Evolutionary conservation across 2,888 invertebrate species (phyloP).

Genomic region (Chymomyza caudatula): DNA sequence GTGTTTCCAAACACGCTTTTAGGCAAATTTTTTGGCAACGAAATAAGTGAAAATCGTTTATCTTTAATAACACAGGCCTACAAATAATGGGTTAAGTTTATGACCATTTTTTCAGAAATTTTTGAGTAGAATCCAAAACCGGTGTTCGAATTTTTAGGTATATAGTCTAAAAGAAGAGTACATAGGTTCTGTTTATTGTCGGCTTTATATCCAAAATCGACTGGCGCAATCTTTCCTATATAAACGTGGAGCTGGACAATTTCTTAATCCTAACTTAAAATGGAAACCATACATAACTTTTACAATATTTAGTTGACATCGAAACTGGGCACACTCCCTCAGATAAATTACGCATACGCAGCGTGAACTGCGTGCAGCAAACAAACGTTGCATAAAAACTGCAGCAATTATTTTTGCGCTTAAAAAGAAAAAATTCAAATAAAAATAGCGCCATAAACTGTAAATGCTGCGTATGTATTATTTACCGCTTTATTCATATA

Average conservation of each 20-base stretch:
- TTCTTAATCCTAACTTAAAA: too few relatives aligned
- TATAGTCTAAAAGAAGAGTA: too few relatives aligned
- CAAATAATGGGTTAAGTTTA: too few relatives aligned
- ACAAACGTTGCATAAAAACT: constrained; percentile 23
- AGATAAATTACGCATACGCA: constrained; percentile 24
- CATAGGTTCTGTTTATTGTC: too few relatives aligned
- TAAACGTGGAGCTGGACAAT: too few relatives aligned
- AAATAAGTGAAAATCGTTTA: neutral
- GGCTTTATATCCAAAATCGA: too few relatives aligned
- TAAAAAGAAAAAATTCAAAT: neutral
- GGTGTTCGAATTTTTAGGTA: too few relatives aligned
- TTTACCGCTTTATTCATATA: neutral
- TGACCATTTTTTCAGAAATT: too few relatives aligned
- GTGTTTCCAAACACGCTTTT: neutral
- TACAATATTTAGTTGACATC: neutral
- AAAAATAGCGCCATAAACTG: neutral
- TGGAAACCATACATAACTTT: neutral
- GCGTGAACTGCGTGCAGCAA: neutral
- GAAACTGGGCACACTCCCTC: neutral
- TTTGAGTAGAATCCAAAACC: too few relatives aligned
- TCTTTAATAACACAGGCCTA: too few relatives aligned
- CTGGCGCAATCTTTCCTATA: too few relatives aligned
- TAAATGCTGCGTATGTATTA: neutral
- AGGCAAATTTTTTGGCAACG: neutral
- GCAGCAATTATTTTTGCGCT: constrained; percentile 44